Evolutionary conservation across 2,888 invertebrate species (phyloP), one percentile per base, ranked within the genome.

Genomic region (Drosophila hamatofila): DNA sequence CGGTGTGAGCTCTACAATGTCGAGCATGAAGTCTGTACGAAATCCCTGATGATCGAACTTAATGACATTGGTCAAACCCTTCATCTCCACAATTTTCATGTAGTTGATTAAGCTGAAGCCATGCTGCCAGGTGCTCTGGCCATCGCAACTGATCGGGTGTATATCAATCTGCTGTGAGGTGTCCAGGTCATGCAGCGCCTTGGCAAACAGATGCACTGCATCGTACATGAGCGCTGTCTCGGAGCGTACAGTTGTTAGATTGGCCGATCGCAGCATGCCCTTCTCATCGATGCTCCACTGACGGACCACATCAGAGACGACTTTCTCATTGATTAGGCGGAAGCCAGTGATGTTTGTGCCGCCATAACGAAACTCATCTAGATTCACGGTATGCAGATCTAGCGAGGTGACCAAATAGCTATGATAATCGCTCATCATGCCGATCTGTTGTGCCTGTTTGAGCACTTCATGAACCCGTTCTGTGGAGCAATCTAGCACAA

Each of bases 191-290:
- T 98, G 97, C 59, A 99, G 94, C 3, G 98, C 98, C 93, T 97
- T 97, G 57, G 98, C 97, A 93, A 98, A 98, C 80, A 98, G 94
- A 93, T 97, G 96, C 59, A 98, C 98, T 3, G 98, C 98, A 92
- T 99, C 99, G 93, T 98, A 98, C 96, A 98, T 98, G 72, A 99
- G 94, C 2, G 98, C 98, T 14, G 98, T 98, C 94, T 98, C 98
- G 60, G 98, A 88, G 93, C 94, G 91, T 8, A 93, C 81, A n/a
- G 92, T 92, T 46, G 91, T 84, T 30, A 93, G 83, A 79, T 93
- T 93, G 3, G 92, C 92, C 1, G 91, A 89, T 21, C 93, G 93
- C 67, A 95, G 94, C 86, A 95, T 94, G 58, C 96, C 94, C 72
- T 95, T 94, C 87, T 96, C 96, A 52, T 96, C 95, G 81, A 95